phyloP scores from a whole-genome alignment of 2,888 invertebrate species.

The Amiota communis region DNA sequence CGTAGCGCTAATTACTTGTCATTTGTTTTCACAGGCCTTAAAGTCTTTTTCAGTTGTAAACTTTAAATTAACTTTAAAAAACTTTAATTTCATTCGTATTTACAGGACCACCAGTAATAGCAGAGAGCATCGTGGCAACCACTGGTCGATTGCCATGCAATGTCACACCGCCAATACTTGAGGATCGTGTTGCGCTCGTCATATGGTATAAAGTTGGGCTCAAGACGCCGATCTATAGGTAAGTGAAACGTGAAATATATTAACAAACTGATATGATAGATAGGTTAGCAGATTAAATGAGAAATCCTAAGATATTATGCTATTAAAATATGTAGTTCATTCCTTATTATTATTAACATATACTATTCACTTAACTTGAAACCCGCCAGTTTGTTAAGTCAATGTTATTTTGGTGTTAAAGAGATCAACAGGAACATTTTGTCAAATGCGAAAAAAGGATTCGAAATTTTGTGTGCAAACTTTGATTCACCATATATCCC shows the following conservation, averaged over 20 bases:
- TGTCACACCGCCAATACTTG: constrained; percentile 72
- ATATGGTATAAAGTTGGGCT: constrained; percentile 74
- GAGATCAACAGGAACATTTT: too few species aligned
- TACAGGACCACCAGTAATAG: constrained; percentile 71
- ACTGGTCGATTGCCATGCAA: constrained; percentile 72
- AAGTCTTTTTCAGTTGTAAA: not conserved
- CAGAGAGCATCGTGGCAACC: constrained; percentile 73
- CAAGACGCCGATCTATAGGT: constrained; percentile 73
- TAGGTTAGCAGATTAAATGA: too few species aligned
- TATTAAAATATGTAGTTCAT: too few species aligned
- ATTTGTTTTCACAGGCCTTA: constrained; percentile 53
- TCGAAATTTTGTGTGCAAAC: too few species aligned
- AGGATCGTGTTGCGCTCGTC: constrained; percentile 72
- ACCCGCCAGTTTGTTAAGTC: too few species aligned
- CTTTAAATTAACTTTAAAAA: not conserved
- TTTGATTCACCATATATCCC: too few species aligned
- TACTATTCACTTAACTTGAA: too few species aligned
- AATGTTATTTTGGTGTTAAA: too few species aligned
- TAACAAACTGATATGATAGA: too few species aligned
- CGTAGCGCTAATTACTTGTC: constrained; percentile 64
- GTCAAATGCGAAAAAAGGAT: too few species aligned
- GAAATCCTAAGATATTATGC: too few species aligned
- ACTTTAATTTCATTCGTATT: constrained; percentile 38
- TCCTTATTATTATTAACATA: too few species aligned
- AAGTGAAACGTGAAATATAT: constrained; percentile 42